These are phyloP conservation scores for Astropecten irregularis DNA, from an alignment of 53 echinoderm and acorn worm species.

Conservation along the genomic window DNA sequence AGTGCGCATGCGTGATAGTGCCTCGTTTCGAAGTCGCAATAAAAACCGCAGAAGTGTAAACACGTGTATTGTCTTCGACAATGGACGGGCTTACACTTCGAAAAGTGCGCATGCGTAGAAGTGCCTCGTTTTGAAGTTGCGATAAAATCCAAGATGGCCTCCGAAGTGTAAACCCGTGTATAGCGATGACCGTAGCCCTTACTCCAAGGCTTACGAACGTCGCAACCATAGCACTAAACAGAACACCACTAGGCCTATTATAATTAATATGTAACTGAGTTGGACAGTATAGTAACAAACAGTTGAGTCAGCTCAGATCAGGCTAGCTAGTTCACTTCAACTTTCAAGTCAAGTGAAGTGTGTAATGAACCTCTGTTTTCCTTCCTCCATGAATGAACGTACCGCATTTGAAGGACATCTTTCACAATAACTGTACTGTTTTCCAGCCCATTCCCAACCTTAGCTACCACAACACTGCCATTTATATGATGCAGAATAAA, in stretches of 20 bases:
- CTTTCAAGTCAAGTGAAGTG: neutral
- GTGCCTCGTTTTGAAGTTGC: too few relatives aligned
- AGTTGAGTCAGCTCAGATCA: neutral
- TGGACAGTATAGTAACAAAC: neutral
- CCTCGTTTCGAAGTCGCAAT: too few relatives aligned
- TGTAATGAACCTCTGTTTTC: neutral
- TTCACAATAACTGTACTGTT: conserved; percentile 21
- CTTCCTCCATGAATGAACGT: neutral
- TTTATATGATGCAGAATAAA: conserved; percentile 16
- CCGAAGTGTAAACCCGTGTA: too few relatives aligned
- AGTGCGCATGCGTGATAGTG: too few relatives aligned
- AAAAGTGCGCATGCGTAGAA: too few relatives aligned
- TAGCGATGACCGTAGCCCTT: too few relatives aligned
- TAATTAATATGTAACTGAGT: neutral
- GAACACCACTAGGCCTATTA: neutral
- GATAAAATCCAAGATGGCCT: too few relatives aligned
- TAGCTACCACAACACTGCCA: conserved; percentile 20
- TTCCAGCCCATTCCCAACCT: neutral
- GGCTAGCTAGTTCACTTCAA: neutral
- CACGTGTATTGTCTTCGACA: too few relatives aligned
- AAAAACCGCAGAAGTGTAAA: too few relatives aligned
- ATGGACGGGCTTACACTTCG: too few relatives aligned
- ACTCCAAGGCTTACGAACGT: too few relatives aligned
- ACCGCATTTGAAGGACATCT: conserved; percentile 29
- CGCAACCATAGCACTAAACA: too few relatives aligned